Percentiles rank a stretch among this genome's conserved stretches.
phyloP scores from a whole-genome alignment of 2,797 vertebrate genomes.

The Centropyge bicolor region DNA sequence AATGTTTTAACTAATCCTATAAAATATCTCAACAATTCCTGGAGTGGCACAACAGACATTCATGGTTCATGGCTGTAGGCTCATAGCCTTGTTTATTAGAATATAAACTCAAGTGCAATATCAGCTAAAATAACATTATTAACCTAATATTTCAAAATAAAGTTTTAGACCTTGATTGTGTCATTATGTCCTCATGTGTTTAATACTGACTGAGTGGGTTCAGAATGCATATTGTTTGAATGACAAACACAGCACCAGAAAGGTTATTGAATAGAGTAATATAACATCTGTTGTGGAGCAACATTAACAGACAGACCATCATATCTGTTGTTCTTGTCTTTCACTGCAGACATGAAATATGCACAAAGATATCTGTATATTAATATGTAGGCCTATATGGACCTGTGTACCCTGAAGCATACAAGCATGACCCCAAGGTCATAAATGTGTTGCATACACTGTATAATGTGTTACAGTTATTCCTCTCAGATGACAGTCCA shows the following conservation, averaged over 20 bases:
- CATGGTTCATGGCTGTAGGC: neutral
- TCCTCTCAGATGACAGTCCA: neutral
- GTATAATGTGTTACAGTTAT: neutral
- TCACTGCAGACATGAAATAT: neutral
- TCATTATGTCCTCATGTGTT: neutral
- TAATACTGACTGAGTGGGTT: slow-evolving; percentile 2
- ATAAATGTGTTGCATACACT: neutral
- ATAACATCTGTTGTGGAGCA: slow-evolving; percentile 37
- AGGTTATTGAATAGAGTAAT: slow-evolving; percentile 61
- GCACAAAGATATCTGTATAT: neutral
- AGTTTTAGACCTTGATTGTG: too few species aligned
- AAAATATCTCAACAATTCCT: too few species aligned
- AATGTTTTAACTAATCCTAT: neutral
- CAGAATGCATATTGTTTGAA: slow-evolving; percentile 48
- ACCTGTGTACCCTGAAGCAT: neutral
- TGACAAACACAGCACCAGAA: slow-evolving; percentile 58
- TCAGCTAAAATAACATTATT: neutral
- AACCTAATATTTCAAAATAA: neutral
- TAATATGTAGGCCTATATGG: neutral
- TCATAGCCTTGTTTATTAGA: neutral
- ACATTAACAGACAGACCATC: neutral
- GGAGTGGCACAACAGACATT: too few species aligned
- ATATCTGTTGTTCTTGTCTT: neutral
- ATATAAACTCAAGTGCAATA: neutral
- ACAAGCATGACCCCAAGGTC: neutral